Base-by-base conservation (phyloP, 2,797 vertebrate species). In the Cossypha polioptera region DNA sequence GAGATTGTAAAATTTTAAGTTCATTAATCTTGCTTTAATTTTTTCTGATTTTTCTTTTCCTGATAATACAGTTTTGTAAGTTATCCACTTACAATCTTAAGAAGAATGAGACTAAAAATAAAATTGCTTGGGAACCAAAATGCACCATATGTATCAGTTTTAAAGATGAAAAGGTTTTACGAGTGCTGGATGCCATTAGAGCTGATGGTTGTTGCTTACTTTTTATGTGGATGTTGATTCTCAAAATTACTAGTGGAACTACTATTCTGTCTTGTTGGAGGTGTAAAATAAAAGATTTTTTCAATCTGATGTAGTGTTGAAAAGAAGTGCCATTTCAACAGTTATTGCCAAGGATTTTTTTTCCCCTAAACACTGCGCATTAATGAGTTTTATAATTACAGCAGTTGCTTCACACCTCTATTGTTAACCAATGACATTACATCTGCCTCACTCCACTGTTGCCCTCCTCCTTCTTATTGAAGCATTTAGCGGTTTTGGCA, bases 401-500 rank as follows among this genome's bases (percentile, higher is more conserved):
- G 97, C 96, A 97, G 97, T 98, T 97, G 97, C 98, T 98, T 98
- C 98, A 98, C 98, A 99, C 98, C 97, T 98, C 97, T 97, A 96
- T 98, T 98, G 97, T 98, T 97, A 97, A 97, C 88, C 94, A 95
- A 77, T 97, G 97, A 98, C 98, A 98, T 98, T 98, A 97, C 98
- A 98, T 98, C 98, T 98, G 98, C 98, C 98, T 97, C 97, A 90
- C 95, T 97, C 96, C 92, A 92, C 97, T 98, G 97, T 94, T 98
- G 96, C 96, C 96, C 97, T 98, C 96, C 95, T 96, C 96, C 96
- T 96, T 96, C 97, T 97, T 97, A 98, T 92, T 97, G 97, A 98
- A 98, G 97, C 98, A 98, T 98, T 98, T 98, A 98, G 97, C 97
- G 98, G 97, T 98, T 98, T 98, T 98, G 97, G 97, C 97, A 98